Base-by-base conservation (phyloP, 2,113 vertebrate species). In the Siniperca knerii region DNA sequence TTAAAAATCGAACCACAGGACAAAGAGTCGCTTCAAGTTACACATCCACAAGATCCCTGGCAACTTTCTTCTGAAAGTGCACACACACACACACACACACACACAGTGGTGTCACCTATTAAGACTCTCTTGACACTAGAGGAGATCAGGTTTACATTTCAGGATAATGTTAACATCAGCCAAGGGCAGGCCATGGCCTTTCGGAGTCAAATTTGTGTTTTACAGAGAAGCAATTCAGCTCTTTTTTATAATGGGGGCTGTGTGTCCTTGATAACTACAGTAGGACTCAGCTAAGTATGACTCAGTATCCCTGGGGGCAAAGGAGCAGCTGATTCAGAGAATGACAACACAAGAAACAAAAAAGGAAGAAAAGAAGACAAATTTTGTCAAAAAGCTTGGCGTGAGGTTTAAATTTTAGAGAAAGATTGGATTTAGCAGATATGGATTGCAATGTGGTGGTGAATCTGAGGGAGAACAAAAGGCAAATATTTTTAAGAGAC, bases 81-180 rank as follows among this genome's bases (percentile, higher is more conserved):
- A 60, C 54, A 75, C 50, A 57, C 72, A 57, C 70, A 60, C 35
- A 57, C 67, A 55, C 71, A 75, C 66, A 48, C 23, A 50, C 75
- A 87, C 33, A 66, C 33, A 67, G 4, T 74, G 72, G 23, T 4
- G 15, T 84, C 68, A 70, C 82, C 85, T 62, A 81, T 89, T 85
- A 85, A 79, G 81, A 84, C 76, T 85, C 76, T 69, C 86, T 60
- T 80, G 84, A 90, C 89, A 90, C 85, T 62, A 0, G 40, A 75
- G 81, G 69, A 93, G 88, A 90, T 88, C 73, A 79, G 84, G 86
- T 93, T 91, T 89, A 89, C 88, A 65, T 87, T 91, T 86, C 73
- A 83, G 85, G 84, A 85, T 93, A 89, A 94, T 90, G 92, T 89
- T 91, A 92, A 92, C 83, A 78, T 75, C 85, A 78, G 90, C 92